These are phyloP conservation scores for Parnassius mnemosyne DNA, from an alignment of 2,888 invertebrate genomes.

Conservation along the genomic window DNA sequence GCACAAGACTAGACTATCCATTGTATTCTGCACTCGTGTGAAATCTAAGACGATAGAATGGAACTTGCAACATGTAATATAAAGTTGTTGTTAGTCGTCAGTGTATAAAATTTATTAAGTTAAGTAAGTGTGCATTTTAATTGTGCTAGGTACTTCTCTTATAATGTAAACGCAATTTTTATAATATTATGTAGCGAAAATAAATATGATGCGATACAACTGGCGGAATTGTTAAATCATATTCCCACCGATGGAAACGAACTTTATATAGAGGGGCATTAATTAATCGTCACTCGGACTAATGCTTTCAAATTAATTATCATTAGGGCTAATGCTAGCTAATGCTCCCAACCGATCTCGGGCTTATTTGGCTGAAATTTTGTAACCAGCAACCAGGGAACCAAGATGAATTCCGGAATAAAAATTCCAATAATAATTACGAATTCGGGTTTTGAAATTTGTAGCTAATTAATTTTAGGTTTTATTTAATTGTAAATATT, in stretches of 20 bases:
- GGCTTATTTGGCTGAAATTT: slow-evolving; percentile 1
- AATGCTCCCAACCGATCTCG: background rate
- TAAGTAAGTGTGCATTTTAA: slow-evolving; percentile 5
- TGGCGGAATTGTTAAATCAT: slow-evolving; percentile 13
- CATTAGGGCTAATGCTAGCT: slow-evolving; percentile 12
- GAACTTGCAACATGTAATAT: slow-evolving; percentile 15
- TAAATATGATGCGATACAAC: background rate
- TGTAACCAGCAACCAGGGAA: background rate
- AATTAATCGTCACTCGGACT: slow-evolving; percentile 9
- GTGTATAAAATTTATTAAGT: slow-evolving; percentile 19
- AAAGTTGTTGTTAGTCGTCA: slow-evolving; percentile 19
- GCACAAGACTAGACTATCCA: slow-evolving; percentile 20
- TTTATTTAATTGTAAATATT: background rate
- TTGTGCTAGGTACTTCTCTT: background rate
- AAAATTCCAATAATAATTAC: background rate
- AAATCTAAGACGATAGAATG: slow-evolving; percentile 22
- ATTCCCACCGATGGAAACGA: slow-evolving; percentile 5
- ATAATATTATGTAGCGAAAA: background rate
- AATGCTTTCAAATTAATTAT: slow-evolving; percentile 13
- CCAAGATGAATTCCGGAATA: no score
- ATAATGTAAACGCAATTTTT: slow-evolving; percentile 3
- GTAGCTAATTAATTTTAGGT: background rate
- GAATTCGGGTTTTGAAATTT: background rate
- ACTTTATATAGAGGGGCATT: slow-evolving; percentile 2
- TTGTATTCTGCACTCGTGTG: slow-evolving; percentile 24